Percentiles rank a stretch among this genome's conserved stretches.
Evolutionary conservation across 2,888 invertebrate genomes (phyloP).

Genomic region (Apamea monoglypha): DNA sequence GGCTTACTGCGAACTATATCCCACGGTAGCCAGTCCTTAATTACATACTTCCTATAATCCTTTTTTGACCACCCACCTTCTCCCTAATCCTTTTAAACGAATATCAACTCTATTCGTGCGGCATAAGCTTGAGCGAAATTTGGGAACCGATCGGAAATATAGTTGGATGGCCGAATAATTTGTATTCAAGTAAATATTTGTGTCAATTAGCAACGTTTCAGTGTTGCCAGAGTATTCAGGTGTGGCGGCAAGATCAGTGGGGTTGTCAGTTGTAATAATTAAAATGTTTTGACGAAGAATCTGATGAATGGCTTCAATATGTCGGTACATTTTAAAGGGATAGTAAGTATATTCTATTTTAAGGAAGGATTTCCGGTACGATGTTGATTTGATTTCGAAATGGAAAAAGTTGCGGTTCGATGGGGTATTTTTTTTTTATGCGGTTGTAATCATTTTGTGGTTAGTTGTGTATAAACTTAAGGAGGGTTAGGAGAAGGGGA

Average conservation of each 20-base stretch:
- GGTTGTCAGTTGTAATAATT: constrained; percentile 37
- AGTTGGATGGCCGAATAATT: constrained; percentile 63
- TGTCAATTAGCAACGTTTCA: constrained; percentile 68
- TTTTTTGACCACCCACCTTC: constrained; percentile 63
- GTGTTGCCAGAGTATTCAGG: constrained; percentile 18
- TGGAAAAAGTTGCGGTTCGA: constrained; percentile 11
- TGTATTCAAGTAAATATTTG: constrained; percentile 74
- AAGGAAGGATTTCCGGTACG: constrained; percentile 54
- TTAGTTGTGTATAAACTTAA: not conserved
- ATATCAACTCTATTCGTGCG: constrained; percentile 28
- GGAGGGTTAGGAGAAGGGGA: not conserved
- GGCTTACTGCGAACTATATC: constrained; percentile 45
- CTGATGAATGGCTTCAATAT: constrained; percentile 8
- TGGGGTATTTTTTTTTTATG: not conserved
- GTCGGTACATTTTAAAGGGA: constrained; percentile 16
- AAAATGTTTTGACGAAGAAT: constrained; percentile 52
- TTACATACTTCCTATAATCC: constrained; percentile 65
- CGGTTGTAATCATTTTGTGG: constrained; percentile 1
- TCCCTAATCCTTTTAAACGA: constrained; percentile 44
- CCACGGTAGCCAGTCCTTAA: constrained; percentile 66
- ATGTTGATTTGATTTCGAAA: constrained; percentile 35
- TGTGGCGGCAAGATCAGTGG: constrained; percentile 47
- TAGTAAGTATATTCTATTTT: constrained; percentile 5
- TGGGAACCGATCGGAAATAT: constrained; percentile 47
- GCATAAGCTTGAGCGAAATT: constrained; percentile 7